Percentiles rank a stretch among this genome's conserved stretches.
Conservation (phyloP, 64 coral and sea anemone genomes). For the Stichodactyla helianthus region DNA sequence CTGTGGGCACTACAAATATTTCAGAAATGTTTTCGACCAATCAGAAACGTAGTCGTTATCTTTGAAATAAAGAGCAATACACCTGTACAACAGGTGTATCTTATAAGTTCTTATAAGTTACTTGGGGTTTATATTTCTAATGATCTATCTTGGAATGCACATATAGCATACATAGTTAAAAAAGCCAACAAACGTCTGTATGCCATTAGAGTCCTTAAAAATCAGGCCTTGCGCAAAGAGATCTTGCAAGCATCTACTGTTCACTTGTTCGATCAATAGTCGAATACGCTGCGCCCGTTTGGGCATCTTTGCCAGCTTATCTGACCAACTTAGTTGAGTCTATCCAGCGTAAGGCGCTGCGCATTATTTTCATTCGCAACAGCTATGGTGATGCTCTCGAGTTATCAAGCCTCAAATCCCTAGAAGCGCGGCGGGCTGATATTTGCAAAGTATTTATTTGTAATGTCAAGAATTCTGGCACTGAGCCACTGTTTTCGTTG, state of each 20-base stretch:
- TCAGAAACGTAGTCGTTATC: too few relatives aligned
- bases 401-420: not conserved
- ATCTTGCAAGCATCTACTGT: not conserved
- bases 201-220: conserved; percentile 33
- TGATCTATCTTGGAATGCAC: conserved; percentile 41
- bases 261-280: not conserved
- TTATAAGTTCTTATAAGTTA: too few relatives aligned
- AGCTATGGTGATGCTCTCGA: not conserved
- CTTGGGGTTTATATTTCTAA: not conserved
- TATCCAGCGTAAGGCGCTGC: conserved; percentile 16
- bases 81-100: not conserved
- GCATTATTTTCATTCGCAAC: conserved; percentile 4
- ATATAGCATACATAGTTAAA: conserved; percentile 25
- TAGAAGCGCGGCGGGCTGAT: not conserved
- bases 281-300: not conserved
- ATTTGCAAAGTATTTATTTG: not conserved
- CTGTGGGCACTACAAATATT: too few relatives aligned
- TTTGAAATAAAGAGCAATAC: too few relatives aligned
- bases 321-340: conserved; percentile 21
- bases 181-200: conserved; percentile 45
- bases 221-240: not conserved
- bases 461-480: not conserved
- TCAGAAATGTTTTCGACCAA: too few relatives aligned
- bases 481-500: not conserved
- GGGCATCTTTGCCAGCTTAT: conserved; percentile 2